Conservation (phyloP, 1,140 invertebrate species). For the Trachelipus rathkii region DNA sequence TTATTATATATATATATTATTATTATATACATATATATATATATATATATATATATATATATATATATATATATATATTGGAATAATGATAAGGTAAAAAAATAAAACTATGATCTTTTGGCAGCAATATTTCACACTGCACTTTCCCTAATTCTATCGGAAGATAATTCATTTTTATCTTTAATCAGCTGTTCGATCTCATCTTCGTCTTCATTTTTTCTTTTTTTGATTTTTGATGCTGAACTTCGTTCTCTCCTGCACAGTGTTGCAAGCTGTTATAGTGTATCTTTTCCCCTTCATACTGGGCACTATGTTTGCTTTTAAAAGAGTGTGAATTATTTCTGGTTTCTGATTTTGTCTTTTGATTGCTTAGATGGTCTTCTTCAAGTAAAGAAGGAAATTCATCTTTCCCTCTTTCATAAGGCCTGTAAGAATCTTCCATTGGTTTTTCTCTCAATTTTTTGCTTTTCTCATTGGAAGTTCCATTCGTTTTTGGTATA, state of each 20-base stretch:
- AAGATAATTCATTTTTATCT: background rate
- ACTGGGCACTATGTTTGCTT: background rate
- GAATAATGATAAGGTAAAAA: background rate
- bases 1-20: background rate
- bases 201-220: background rate
- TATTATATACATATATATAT: conserved; percentile 11
- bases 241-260: background rate
- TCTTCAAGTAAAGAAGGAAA: too few relatives aligned
- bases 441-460: background rate
- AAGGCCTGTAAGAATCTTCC: background rate
- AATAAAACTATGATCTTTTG: background rate
- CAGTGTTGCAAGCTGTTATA: too few relatives aligned
- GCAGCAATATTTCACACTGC: background rate
- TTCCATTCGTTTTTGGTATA: too few relatives aligned
- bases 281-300: background rate
- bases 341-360: background rate
- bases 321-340: background rate
- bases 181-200: background rate
- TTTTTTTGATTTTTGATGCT: background rate
- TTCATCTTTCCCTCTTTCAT: background rate
- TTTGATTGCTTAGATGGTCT: too few relatives aligned
- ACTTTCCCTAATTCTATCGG: background rate
- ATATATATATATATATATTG: conserved; percentile 8
- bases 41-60: conserved; percentile 15
- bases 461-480: too few relatives aligned